Base-by-base conservation (phyloP, 1,140 invertebrate genomes). In the Uloborus diversus region DNA sequence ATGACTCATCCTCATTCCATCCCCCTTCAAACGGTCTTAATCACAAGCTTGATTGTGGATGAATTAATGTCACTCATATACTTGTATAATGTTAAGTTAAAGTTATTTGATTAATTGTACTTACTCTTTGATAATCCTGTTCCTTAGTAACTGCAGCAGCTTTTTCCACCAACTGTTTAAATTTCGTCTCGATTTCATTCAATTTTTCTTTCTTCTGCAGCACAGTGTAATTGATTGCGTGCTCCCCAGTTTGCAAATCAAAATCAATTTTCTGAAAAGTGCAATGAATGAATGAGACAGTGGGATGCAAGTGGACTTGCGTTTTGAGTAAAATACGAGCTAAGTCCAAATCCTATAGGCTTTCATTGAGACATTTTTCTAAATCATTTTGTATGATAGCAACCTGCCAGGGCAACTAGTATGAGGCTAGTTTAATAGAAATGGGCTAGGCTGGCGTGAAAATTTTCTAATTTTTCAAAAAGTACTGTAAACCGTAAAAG, bases 111-210 rank as follows among this genome's bases (percentile, higher is more conserved):
- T 47, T 47, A 14, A 23, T 11, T 5, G 3, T 4, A 9, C 49
- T 42, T 73, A 73, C 69, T 51, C 69, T 30, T 49, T 42, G 57
- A 28, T 73, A 73, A 14, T 73, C 56, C 7, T 56, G 33, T 61
- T 61, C 69, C 17, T 73, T 73, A 25, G 42, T 33, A 14, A 73
- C 53, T 32, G 59, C 69, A 20, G 23, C 14, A 28, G 33, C 53
- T 14, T 73, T 73, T 47, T 73, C 69, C 1, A 57, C 42, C 14
- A 73, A 17, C 11, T 73, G 23, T 61, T 47, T 73, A 14, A 42
- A 20, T 20, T 59, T 73, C 14, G 27, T 61, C 9, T 73, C 27
- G 25, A 73, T 73, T 59, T 73, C 57, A 28, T 53, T 33, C 1
- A 73, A 37, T 20, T 73, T 73, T 47, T 62, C 28, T 32, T 73